Evolutionary conservation across 2,888 invertebrate genomes (phyloP).

Genomic region (Malthinus seriepunctatus): DNA sequence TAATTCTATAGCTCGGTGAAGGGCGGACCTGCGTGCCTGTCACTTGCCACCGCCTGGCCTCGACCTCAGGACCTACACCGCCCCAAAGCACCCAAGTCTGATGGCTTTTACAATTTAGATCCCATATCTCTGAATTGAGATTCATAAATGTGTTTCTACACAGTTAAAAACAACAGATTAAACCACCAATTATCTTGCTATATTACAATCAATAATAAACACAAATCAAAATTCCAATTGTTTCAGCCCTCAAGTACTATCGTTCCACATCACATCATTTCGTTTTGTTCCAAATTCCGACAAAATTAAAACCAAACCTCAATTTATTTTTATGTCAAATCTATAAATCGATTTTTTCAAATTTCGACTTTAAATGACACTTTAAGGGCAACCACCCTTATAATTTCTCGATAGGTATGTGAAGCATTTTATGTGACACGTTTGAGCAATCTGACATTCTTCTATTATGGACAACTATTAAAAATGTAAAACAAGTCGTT

Average conservation of each 20-base stretch:
- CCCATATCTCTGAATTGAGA: conserved; percentile 53
- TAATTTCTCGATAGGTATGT: conserved; percentile 32
- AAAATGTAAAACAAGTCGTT: conserved; percentile 42
- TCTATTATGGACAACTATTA: conserved; percentile 37
- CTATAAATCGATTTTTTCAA: too few relatives aligned
- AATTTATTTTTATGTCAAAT: too few relatives aligned
- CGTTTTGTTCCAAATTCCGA: too few relatives aligned
- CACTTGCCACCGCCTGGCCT: conserved; percentile 56
- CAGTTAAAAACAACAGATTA: conserved; percentile 17
- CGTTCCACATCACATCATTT: too few relatives aligned
- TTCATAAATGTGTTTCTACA: conserved; percentile 38
- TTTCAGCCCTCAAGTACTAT: too few relatives aligned
- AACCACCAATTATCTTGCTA: conserved; percentile 12
- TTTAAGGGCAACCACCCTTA: conserved; percentile 15
- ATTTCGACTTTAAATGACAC: background rate
- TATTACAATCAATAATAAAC: conserved; percentile 1
- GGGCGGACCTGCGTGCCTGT: conserved; percentile 55
- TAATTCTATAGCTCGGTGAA: conserved; percentile 50
- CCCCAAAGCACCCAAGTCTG: conserved; percentile 50
- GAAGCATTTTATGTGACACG: conserved; percentile 37
- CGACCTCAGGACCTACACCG: conserved; percentile 52
- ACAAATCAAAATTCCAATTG: background rate
- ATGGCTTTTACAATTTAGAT: conserved; percentile 51
- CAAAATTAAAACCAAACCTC: too few relatives aligned
- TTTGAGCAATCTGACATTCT: conserved; percentile 34